Evolutionary conservation across 2,888 invertebrate genomes (phyloP).

Genomic region (Dexiosoma caninum): DNA sequence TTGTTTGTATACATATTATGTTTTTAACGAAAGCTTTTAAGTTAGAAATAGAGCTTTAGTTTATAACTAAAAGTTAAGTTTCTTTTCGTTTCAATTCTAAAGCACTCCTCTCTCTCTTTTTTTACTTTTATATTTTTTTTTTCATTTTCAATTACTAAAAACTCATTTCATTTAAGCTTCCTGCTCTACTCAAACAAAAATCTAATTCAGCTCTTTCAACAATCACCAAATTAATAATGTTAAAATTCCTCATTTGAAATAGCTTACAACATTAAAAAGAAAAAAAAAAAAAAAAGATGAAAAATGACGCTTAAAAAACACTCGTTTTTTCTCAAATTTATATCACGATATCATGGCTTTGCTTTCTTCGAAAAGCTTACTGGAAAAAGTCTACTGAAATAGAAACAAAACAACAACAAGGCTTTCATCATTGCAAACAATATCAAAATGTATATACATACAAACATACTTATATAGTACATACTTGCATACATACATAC

Average conservation of each 20-base stretch:
- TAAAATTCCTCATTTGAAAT: slow-evolving; percentile 72
- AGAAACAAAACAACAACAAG: slow-evolving; percentile 53
- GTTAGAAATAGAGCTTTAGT: slow-evolving; percentile 13
- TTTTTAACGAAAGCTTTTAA: slow-evolving; percentile 26
- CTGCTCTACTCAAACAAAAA: slow-evolving; percentile 55
- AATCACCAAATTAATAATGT: slow-evolving; percentile 74
- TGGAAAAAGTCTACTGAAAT: slow-evolving; percentile 42
- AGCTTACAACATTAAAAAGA: slow-evolving; percentile 57
- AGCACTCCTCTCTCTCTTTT: too few species aligned
- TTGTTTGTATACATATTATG: too few species aligned
- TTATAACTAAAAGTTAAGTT: not conserved
- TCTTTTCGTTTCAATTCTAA: not conserved
- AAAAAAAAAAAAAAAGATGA: slow-evolving; percentile 52
- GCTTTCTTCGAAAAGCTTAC: slow-evolving; percentile 48
- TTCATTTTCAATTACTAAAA: slow-evolving; percentile 11
- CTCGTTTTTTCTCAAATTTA: slow-evolving; percentile 25
- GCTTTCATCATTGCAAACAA: slow-evolving; percentile 55
- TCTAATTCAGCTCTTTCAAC: slow-evolving; percentile 77
- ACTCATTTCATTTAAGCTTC: slow-evolving; percentile 52
- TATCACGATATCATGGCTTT: slow-evolving; percentile 47
- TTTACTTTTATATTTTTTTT: not conserved
- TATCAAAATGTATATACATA: slow-evolving; percentile 18
- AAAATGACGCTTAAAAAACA: slow-evolving; percentile 53
- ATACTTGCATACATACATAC: not conserved
- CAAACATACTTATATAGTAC: not conserved